These are phyloP conservation scores for Myotis findleyi DNA, from an alignment of 2,797 vertebrate genomes.

Conservation along the genomic window DNA sequence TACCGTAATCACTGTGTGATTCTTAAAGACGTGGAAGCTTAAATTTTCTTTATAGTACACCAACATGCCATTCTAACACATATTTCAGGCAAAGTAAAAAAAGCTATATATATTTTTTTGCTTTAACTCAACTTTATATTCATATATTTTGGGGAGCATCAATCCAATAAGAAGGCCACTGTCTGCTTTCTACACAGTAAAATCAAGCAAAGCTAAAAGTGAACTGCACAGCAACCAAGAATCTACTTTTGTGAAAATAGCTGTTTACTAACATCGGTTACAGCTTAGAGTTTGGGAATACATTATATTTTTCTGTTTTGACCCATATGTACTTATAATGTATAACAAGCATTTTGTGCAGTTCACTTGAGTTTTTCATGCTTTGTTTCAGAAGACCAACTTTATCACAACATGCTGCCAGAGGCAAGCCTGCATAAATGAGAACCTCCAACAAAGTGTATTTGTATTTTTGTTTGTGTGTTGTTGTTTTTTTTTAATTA, in stretches of 20 bases:
- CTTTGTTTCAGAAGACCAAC: neutral
- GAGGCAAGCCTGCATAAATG: neutral
- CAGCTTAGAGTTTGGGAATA: neutral
- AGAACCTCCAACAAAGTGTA: neutral
- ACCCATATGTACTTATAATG: neutral
- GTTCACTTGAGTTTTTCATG: neutral
- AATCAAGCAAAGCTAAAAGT: neutral
- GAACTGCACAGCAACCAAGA: neutral
- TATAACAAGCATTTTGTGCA: neutral
- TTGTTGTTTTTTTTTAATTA: too few species aligned
- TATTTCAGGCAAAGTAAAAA: neutral
- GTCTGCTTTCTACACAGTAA: neutral
- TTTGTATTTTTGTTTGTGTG: neutral
- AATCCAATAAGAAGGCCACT: neutral
- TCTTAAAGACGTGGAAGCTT: neutral
- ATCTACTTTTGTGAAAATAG: neutral
- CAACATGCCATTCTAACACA: neutral
- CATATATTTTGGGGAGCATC: neutral
- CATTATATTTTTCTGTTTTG: neutral
- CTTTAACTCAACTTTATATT: neutral
- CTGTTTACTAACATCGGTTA: neutral
- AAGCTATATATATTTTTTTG: neutral
- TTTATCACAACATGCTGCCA: neutral
- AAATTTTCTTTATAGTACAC: neutral
- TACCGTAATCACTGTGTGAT: neutral